Evolutionary conservation across 2,113 vertebrate species (phyloP), one percentile per base, ranked within the genome.

Genomic region (Macrotus californicus): DNA sequence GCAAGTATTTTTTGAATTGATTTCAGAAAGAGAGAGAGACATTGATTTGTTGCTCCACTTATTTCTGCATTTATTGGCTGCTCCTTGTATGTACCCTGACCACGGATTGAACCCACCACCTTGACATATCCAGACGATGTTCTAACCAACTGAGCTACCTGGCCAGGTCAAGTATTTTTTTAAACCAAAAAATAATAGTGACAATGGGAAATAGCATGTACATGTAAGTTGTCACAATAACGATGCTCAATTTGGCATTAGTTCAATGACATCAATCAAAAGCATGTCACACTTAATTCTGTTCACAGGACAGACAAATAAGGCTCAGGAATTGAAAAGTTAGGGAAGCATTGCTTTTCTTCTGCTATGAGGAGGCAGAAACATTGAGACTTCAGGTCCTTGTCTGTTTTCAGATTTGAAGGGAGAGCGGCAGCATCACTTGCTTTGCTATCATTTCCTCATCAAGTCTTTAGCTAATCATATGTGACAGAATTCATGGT

Each of bases 351-450:
- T 22, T 15, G 39, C 29, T 88, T 95, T 66, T 84, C n/a, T 81
- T 56, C 21, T 56, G 8, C 41, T 34, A 29, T 2, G 39, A 48
- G 59, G n/a, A 56, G 52, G 86, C 10, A 48, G 81, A 70, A 54
- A 8, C 6, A 0, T 82, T n/a, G 31, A 16, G 56, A n/a, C 29
- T 48, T 26, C 26, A 52, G 16, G 43, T 12, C 26, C 36, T 75
- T 19, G 72, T 39, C 39, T 85, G 5, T 26, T 36, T 34, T 69
- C 29, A n/a, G 12, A 10, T 41, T 16, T 46, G 22, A 12, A 46
- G 2, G 2, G 0, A 12, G 46, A 41, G 8, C 7, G 2, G 6
- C 6, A 26, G 10, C 18, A 18, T 59, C 29, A 8, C n/a, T 64
- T 83, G 43, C 50, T 88, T 85, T 54, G 19, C 12, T 26, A 1